Evolutionary conservation across 1,140 invertebrate species (phyloP).

Genomic region (Drepana arcuata): DNA sequence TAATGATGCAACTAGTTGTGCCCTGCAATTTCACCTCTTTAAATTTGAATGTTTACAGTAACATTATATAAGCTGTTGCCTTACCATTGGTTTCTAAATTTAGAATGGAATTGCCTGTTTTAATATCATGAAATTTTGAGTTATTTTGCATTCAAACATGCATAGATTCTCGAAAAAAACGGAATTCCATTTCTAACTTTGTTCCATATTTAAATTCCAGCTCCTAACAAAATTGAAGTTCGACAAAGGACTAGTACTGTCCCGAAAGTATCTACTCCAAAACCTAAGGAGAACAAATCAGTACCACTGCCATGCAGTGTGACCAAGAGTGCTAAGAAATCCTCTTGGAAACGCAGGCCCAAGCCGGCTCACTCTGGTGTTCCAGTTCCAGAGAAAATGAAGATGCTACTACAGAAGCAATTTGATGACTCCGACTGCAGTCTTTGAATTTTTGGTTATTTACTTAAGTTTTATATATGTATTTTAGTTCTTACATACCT

Average conservation of each 20-base stretch:
- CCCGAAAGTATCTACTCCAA: constrained; percentile 35
- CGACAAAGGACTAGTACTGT: constrained; percentile 35
- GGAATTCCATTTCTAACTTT: background rate
- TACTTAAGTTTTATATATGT: too few species aligned
- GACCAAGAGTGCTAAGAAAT: constrained; percentile 43
- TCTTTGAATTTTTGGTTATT: too few species aligned
- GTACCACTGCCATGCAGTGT: constrained; percentile 25
- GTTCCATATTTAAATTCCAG: constrained; percentile 24
- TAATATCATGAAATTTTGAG: too few species aligned
- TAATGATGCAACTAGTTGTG: too few species aligned
- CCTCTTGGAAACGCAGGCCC: constrained; percentile 38
- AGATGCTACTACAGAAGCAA: constrained; percentile 33
- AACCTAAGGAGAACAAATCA: constrained; percentile 37
- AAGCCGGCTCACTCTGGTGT: constrained; percentile 58
- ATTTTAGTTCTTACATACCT: too few species aligned
- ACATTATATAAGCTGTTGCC: too few species aligned
- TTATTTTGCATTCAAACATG: too few species aligned
- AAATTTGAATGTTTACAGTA: too few species aligned
- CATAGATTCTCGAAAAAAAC: too few species aligned
- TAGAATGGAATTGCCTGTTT: too few species aligned
- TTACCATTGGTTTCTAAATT: too few species aligned
- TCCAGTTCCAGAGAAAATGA: constrained; percentile 58
- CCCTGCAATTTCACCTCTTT: too few species aligned
- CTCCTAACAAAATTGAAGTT: constrained; percentile 15
- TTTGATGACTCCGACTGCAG: constrained; percentile 27